These are phyloP conservation scores for Dinoponera quadriceps DNA, from an alignment of 1,140 invertebrate genomes.

Conservation along the genomic window DNA sequence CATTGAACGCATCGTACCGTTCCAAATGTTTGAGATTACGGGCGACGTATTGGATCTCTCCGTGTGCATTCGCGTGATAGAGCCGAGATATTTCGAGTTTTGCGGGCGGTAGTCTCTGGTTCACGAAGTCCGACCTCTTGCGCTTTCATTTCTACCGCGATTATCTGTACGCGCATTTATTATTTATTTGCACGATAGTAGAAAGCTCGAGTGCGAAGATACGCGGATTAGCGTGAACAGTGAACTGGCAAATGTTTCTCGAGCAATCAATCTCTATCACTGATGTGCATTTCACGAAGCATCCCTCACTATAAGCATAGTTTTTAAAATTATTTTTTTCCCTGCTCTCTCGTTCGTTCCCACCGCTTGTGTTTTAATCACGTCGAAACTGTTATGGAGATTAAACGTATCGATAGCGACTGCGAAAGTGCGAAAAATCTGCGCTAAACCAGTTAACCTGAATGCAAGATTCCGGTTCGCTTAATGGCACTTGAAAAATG, in stretches of 20 bases:
- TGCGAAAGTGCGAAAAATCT: conserved; percentile 18
- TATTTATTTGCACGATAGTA: background rate
- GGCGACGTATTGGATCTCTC: conserved; percentile 45
- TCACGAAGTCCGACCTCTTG: background rate
- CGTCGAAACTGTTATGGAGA: conserved; percentile 1
- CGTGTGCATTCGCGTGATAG: conserved; percentile 34
- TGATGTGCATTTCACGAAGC: background rate
- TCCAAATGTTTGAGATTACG: conserved; percentile 53
- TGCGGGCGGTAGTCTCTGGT: conserved; percentile 10
- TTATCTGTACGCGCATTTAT: conserved; percentile 22
- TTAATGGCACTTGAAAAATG: conserved; percentile 31
- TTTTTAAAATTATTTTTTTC: background rate
- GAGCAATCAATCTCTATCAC: background rate
- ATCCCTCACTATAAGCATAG: background rate
- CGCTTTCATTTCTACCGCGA: background rate
- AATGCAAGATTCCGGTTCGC: conserved; percentile 7
- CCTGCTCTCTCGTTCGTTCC: background rate
- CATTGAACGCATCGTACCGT: conserved; percentile 17
- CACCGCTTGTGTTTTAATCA: conserved; percentile 7
- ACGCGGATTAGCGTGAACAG: background rate
- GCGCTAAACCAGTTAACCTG: background rate
- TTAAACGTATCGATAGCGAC: conserved; percentile 22
- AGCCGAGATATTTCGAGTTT: conserved; percentile 40
- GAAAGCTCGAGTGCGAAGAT: conserved; percentile 1
- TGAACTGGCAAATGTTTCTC: background rate